Conservation (phyloP, 2,113 vertebrate species). For the Periophthalmodon schlosseri region DNA sequence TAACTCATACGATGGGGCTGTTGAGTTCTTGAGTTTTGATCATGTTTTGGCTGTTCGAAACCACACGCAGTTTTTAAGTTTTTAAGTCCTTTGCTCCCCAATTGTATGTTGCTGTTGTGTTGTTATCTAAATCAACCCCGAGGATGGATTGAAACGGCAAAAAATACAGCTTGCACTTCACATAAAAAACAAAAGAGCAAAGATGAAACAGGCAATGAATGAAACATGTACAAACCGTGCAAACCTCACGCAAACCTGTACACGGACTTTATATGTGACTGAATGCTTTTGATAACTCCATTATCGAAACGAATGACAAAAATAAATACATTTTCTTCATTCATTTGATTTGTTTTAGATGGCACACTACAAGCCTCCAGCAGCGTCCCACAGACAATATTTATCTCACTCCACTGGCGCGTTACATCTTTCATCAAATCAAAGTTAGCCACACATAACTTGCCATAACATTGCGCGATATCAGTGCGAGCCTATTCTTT, state of each 20-base stretch:
- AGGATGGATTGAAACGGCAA: too few species aligned
- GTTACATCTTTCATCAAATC: background rate
- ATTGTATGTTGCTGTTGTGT: too few species aligned
- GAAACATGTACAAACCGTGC: background rate
- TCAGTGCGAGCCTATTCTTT: conserved; percentile 18
- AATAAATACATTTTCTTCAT: background rate
- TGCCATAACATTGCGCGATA: conserved; percentile 13
- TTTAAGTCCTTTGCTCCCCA: too few species aligned
- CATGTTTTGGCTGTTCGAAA: too few species aligned
- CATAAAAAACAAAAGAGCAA: too few species aligned
- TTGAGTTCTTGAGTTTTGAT: too few species aligned
- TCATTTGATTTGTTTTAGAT: background rate
- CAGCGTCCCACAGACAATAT: background rate
- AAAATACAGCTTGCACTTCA: too few species aligned
- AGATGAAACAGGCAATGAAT: background rate
- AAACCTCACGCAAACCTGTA: background rate
- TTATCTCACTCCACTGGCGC: background rate
- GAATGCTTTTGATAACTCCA: background rate
- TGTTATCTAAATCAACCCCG: too few species aligned
- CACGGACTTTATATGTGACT: background rate
- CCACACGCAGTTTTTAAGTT: too few species aligned
- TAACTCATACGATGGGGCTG: too few species aligned
- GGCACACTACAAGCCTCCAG: background rate
- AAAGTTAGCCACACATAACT: background rate
- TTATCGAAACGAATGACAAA: background rate